Evolutionary conservation across 2,888 invertebrate genomes (phyloP), one percentile per base, ranked within the genome.

Genomic region (Monopis laevigella): DNA sequence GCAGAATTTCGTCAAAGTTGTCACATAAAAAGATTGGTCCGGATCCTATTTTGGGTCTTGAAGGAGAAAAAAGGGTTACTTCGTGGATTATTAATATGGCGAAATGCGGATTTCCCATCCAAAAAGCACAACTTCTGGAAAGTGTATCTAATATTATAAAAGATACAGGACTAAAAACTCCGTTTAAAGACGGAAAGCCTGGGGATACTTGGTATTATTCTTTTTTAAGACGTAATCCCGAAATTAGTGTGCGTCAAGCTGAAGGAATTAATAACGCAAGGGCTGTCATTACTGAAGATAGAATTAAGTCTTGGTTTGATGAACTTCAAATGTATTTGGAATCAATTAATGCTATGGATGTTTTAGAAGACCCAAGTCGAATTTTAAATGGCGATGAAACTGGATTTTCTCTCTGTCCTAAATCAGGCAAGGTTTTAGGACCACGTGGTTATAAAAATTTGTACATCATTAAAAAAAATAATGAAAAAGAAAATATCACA

Each of bases 401-500:
- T 26, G 24, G 30, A 2, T 21, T 42, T 26, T 11, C n/a, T 4
- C n/a, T 30, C 1, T 32, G 32, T 12, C 42, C 42, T 8, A 13
- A 16, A 8, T 27, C 42, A 11, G 42, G 42, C 6, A 27, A 28
- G 32, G 42, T 42, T 11, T 12, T 42, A 13, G 32, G 18, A 11
- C 38, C 30, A 2, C n/a, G 17, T 32, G 39, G 42, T 2, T 30
- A 14, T 6, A 30, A 30, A 14, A 39, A 39, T 32, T 26, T 38
- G 11, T 32, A 32, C 16, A 5, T 8, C 6, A 32, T 11, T n/a
- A 30, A 38, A 10, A 12, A 8, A 10, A 19, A 36, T 5, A 44
- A 41, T 16, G 41, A 44, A 19, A 44, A 44, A 27, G 41, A 44
- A 14, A 41, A 12, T 6, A 5, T 44, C 1, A 41, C 43, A 4